Evolutionary conservation across 2,113 vertebrate species (phyloP), one percentile per base, ranked within the genome.

Genomic region (Nerophis lumbriciformis): DNA sequence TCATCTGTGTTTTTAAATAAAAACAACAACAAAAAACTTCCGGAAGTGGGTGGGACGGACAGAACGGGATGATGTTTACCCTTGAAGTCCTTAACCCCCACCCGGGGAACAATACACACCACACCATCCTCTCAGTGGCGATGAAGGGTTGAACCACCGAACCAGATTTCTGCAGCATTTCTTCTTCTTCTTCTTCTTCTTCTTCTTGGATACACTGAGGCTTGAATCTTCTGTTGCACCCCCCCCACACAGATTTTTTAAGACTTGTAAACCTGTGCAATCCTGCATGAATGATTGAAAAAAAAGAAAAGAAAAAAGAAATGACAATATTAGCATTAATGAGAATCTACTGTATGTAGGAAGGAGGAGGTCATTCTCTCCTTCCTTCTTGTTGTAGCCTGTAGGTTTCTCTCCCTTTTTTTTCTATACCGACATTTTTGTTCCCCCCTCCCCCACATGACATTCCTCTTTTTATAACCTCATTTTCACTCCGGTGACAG

Each of bases 1-100:
- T 95, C 94, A 95, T 95, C 93, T 92, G 83, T 88, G 90, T 90
- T 91, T 90, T 90, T 90, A 92, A 82, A 82, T 88, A 75, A 72
- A 73, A 75, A 88, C 83, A 77, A 85, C 10, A 45, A 83, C 73
- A 73, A 67, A 73, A 51, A 36, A 80, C 69, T 67, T 48, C 10
- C 51, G 21, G 28, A 51, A 53, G 80, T 80, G 83, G 82, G 52
- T 71, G 75, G 81, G 72, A 72, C 78, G 59, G 37, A 36, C 15
- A 35, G 28, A 53, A 36, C 13, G 12, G 35, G 53, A 55, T 48
- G 48, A 73, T 45, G 47, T 59, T 60, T 59, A 59, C 59, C 66
- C 50, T 51, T 51, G 28, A 28, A 65, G 74, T 63, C 62, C 63
- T 51, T 47, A 53, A 73, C 79, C 69, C 66, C 77, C 59, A 66